Conservation (phyloP, 2,888 invertebrate genomes). For the Tachina lurida region DNA sequence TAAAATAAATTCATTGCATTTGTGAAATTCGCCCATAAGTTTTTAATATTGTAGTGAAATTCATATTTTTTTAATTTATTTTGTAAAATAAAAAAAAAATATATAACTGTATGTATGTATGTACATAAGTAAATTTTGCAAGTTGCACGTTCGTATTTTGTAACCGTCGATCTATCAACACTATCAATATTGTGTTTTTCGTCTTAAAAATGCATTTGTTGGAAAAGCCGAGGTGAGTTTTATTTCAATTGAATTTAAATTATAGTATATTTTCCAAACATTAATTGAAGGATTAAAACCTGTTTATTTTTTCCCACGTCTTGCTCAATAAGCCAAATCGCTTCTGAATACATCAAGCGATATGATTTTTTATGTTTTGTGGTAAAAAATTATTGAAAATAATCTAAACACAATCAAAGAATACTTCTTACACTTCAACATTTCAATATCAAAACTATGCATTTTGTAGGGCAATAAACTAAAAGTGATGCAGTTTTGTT, state of each 20-base stretch:
- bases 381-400: no score
- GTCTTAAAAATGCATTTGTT: slow-evolving; percentile 52
- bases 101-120: background rate
- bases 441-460: background rate
- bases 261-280: background rate
- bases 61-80: slow-evolving; percentile 7
- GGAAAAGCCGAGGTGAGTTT: slow-evolving; percentile 46
- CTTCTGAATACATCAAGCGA: no score
- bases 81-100: background rate
- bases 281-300: background rate
- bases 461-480: background rate
- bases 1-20: slow-evolving; percentile 24
- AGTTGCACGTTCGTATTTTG: background rate
- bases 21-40: background rate
- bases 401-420: no score
- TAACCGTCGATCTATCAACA: slow-evolving; percentile 6
- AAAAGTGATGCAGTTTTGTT: no score
- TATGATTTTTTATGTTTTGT: no score
- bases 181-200: background rate
- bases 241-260: background rate
- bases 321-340: slow-evolving; percentile 1
- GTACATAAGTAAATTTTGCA: background rate
- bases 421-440: no score
- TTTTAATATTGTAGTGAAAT: slow-evolving; percentile 17
- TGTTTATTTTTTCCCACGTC: background rate